Evolutionary conservation across 2,888 invertebrate species (phyloP), one percentile per base, ranked within the genome.

Genomic region (Eueremaeus valkanovi): DNA sequence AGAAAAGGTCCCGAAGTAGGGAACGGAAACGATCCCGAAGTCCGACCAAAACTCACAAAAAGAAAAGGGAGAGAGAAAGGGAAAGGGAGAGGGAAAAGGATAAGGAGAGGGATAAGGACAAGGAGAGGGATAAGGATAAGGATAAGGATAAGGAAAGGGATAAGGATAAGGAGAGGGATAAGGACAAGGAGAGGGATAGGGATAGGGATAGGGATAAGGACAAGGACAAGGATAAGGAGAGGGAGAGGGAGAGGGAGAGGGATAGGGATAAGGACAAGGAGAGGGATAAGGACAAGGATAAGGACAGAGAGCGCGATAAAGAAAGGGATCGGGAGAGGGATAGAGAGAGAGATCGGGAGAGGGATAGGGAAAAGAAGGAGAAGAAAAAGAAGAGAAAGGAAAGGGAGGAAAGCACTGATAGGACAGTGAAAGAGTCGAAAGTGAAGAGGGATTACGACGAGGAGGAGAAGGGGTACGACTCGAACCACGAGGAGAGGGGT

Each of bases 401-500:
- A 9, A 29, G 29, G 18, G 31, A 61, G 13, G 55, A 73, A 2
- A 61, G 73, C 33, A 31, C 33, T 73, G 61, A 73, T 1, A 61
- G 61, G 21, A 24, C 68, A 5, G 0, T 24, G 0, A 36, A 42
- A 21, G 42, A 40, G 18, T 55, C 31, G 16, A 42, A 61, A 58
- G n/a, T 61, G 33, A 31, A 58, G 11, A 31, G 73, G n/a, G 58
- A 73, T 61, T 73, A 73, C 16, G 73, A 73, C 36, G 73, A 55
- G 24, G 73, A 73, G 40, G 73, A 73, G 33, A 33, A 36, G 31
- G 73, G 58, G 1, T 73, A 73, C n/a, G 73, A 73, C 49, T 73
- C 73, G 3, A 31, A n/a, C 11, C 11, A 70, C n/a, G 68, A 68
- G 11, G 68, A 40, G 6, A 68, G 42, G 24, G 24, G 18, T 3